phyloP scores from a whole-genome alignment of 1,140 invertebrate species.

The Dysdera silvatica region DNA sequence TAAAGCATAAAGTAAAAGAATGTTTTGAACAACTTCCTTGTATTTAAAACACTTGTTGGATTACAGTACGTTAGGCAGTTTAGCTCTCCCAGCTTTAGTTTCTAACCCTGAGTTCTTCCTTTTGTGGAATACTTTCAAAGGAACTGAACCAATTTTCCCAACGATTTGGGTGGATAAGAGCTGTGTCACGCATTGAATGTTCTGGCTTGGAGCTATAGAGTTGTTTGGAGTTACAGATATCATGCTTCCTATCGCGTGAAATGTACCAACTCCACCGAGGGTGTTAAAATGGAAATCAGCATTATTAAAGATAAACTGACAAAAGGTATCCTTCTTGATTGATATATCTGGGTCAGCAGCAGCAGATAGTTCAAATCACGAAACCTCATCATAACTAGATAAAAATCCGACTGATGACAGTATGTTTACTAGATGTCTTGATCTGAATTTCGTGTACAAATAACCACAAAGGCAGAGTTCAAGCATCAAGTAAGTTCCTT shows the following conservation, averaged over 20 bases:
- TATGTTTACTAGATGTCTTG: neutral
- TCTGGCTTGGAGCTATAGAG: neutral
- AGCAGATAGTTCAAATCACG: neutral
- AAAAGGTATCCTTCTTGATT: slow-evolving; percentile 12
- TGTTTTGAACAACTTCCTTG: no score
- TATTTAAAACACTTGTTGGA: no score
- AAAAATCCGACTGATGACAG: neutral
- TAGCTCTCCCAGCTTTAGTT: no score
- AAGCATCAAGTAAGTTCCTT: no score
- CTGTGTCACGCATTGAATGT: neutral
- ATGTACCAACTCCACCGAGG: slow-evolving; percentile 33
- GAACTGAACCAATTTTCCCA: neutral
- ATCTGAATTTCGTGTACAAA: neutral
- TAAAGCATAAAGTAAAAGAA: no score
- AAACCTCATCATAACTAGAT: neutral
- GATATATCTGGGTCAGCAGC: neutral
- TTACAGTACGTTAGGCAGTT: no score
- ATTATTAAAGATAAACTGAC: slow-evolving; percentile 35
- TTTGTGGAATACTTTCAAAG: neutral
- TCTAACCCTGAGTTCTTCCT: neutral
- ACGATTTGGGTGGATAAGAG: neutral
- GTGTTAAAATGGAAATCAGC: slow-evolving; percentile 35
- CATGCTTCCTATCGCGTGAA: slow-evolving; percentile 37
- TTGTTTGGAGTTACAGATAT: slow-evolving; percentile 16
- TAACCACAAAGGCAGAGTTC: neutral